Evolutionary conservation across 1,140 invertebrate genomes (phyloP).

Genomic region (Leptinotarsa lineolata): DNA sequence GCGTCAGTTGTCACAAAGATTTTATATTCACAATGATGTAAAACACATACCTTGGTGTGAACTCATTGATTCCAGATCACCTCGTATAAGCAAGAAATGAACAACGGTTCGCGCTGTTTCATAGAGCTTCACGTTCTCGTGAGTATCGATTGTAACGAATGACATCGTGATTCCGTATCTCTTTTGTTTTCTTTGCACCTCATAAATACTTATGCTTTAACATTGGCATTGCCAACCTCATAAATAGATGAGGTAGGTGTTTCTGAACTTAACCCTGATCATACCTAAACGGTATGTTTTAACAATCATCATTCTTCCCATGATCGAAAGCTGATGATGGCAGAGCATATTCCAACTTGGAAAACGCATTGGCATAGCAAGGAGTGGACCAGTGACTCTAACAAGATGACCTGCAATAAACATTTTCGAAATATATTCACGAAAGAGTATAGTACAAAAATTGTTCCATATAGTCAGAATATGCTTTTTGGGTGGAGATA

Average conservation of each 20-base stretch:
- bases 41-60: neutral
- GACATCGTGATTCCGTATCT: slow-evolving; percentile 40
- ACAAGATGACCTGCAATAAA: too few relatives aligned
- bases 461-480: too few relatives aligned
- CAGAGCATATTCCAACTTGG: too few relatives aligned
- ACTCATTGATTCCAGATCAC: neutral
- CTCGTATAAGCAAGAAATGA: neutral
- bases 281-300: neutral
- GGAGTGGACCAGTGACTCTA: too few relatives aligned
- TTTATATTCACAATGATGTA: too few relatives aligned
- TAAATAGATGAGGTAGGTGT: slow-evolving; percentile 5
- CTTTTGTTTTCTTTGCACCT: slow-evolving; percentile 38
- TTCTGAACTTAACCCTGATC: neutral
- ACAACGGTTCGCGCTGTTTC: neutral
- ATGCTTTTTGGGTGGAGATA: too few relatives aligned
- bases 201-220: slow-evolving; percentile 36
- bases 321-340: neutral
- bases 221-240: neutral
- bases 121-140: slow-evolving; percentile 18
- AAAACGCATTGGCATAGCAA: too few relatives aligned
- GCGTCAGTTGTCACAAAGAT: too few relatives aligned
- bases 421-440: too few relatives aligned
- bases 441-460: too few relatives aligned
- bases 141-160: slow-evolving; percentile 31
- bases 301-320: neutral